Conservation (phyloP, 2,113 vertebrate species). For the Chiloscyllium plagiosum region DNA sequence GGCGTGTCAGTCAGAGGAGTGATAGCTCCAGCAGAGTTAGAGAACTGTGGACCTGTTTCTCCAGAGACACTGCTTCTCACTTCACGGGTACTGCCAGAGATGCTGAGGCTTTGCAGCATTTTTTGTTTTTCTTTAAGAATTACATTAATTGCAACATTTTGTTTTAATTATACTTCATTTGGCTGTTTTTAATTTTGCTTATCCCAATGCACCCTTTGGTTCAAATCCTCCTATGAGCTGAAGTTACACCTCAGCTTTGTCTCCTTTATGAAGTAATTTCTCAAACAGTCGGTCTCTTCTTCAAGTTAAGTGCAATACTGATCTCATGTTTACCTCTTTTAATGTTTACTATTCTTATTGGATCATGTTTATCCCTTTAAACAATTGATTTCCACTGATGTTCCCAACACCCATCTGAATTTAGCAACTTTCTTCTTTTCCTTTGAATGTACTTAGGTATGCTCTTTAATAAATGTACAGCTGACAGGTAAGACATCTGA, state of each 20-base stretch:
- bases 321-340: not conserved
- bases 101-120: not conserved
- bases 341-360: not conserved
- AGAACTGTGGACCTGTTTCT: too few species aligned
- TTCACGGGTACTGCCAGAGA: not conserved
- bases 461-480: not conserved
- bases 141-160: not conserved
- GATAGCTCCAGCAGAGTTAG: too few species aligned
- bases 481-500: too few species aligned
- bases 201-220: not conserved
- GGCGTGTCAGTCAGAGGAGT: too few species aligned
- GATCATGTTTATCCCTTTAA: not conserved
- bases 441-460: not conserved
- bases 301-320: not conserved
- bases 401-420: not conserved
- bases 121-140: not conserved
- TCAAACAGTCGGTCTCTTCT: not conserved
- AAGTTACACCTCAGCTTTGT: not conserved
- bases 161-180: not conserved
- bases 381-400: not conserved
- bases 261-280: not conserved
- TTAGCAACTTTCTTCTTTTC: not conserved
- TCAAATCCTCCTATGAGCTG: not conserved
- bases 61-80: not conserved
- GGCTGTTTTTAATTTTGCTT: not conserved